phyloP scores from a whole-genome alignment of 2,888 invertebrate genomes.

The Pammene fasciana region DNA sequence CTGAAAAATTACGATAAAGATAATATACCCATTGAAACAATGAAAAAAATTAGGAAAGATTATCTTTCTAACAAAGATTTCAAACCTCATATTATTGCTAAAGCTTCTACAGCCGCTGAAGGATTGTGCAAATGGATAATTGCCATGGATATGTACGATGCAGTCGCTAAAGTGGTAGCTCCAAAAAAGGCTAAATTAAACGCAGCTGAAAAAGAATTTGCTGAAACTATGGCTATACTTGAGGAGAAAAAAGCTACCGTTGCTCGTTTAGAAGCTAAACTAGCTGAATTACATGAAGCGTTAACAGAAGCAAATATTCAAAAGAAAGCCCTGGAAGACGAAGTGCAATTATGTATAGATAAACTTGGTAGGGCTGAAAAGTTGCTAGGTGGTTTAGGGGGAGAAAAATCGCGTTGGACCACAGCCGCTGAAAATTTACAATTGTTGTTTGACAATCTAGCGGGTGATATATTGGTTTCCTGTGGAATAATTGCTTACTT shows the following conservation, averaged over 20 bases:
- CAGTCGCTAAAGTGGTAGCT: constrained; percentile 91
- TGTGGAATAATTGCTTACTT: constrained; percentile 95
- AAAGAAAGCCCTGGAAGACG: constrained; percentile 87
- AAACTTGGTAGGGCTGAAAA: constrained; percentile 94
- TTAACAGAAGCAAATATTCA: constrained; percentile 86
- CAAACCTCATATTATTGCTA: constrained; percentile 91
- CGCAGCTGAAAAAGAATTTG: constrained; percentile 91
- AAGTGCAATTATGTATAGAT: constrained; percentile 91
- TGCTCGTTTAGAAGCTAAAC: constrained; percentile 88
- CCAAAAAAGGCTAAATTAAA: constrained; percentile 93
- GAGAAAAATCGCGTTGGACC: constrained; percentile 94
- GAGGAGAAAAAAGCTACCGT: constrained; percentile 92
- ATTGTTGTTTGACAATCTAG: constrained; percentile 89
- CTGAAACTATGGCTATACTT: constrained; percentile 92
- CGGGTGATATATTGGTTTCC: constrained; percentile 95
- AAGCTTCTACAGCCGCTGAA: constrained; percentile 97
- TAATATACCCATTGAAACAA: constrained; percentile 88
- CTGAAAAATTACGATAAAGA: constrained; percentile 93
- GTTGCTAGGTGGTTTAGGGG: constrained; percentile 93
- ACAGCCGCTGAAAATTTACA: constrained; percentile 89
- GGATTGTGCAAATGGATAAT: constrained; percentile 96
- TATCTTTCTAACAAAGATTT: constrained; percentile 90
- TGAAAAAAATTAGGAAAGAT: constrained; percentile 89
- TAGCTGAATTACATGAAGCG: constrained; percentile 88
- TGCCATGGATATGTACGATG: constrained; percentile 95